Evolutionary conservation across 2,888 invertebrate genomes (phyloP).

Genomic region (Cheilosia urbana): DNA sequence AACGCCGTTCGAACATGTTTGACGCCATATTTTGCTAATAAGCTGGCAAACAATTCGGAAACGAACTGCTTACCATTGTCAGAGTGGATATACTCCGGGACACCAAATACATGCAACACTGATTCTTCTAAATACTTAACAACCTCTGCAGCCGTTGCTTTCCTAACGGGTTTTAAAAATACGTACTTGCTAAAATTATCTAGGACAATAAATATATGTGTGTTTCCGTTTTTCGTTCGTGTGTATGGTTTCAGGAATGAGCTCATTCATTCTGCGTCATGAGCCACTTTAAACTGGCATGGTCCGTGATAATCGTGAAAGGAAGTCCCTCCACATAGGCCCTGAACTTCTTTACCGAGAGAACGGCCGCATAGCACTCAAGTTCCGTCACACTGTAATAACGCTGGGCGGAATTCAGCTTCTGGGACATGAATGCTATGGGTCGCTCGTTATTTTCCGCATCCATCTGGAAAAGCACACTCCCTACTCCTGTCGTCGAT

Average conservation of each 20-base stretch:
- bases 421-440: too few species aligned
- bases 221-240: conserved; percentile 40
- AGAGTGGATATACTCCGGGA: background rate
- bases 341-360: background rate
- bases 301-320: background rate
- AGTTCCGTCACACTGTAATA: too few species aligned
- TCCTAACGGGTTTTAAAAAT: background rate
- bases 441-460: background rate
- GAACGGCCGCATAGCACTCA: too few species aligned
- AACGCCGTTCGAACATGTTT: conserved; percentile 51
- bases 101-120: conserved; percentile 1
- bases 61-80: conserved; percentile 14
- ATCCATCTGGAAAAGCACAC: background rate
- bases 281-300: background rate
- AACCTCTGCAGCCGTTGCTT: background rate
- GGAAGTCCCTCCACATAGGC: background rate
- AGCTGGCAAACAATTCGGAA: conserved; percentile 2
- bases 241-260: conserved; percentile 42
- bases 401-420: too few species aligned
- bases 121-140: background rate
- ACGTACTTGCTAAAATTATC: conserved; percentile 26
- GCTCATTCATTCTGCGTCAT: background rate
- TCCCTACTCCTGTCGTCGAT: too few species aligned
- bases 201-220: conserved; percentile 34
- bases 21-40: conserved; percentile 45